Percentiles rank a stretch among this genome's conserved stretches.
phyloP scores from a whole-genome alignment of 1,140 invertebrate genomes.

The Geopemphigus sp. region DNA sequence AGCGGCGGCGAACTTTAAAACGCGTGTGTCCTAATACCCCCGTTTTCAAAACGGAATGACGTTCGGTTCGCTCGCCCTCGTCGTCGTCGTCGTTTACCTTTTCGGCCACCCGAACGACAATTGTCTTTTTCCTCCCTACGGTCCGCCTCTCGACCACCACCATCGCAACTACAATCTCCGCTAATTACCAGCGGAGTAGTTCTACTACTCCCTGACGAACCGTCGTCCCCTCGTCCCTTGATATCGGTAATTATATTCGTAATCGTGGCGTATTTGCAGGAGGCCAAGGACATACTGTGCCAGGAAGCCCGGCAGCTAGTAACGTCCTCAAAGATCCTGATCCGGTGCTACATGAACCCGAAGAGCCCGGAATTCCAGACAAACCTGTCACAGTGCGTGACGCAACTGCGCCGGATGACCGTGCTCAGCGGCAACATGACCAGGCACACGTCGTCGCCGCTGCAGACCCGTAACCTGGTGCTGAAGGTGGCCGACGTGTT shows the following conservation, averaged over 20 bases:
- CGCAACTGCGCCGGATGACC: slow-evolving; percentile 65
- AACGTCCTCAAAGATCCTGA: slow-evolving; percentile 77
- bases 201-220: too few species aligned
- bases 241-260: too few species aligned
- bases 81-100: too few species aligned
- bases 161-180: too few species aligned
- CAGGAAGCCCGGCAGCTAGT: slow-evolving; percentile 76
- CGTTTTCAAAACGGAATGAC: too few species aligned
- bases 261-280: slow-evolving; percentile 57
- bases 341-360: slow-evolving; percentile 60
- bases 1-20: not conserved
- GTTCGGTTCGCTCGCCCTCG: too few species aligned
- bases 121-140: too few species aligned
- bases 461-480: slow-evolving; percentile 76
- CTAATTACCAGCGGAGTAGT: too few species aligned
- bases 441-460: slow-evolving; percentile 70
- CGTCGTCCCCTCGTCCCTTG: too few species aligned
- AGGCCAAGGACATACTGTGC: slow-evolving; percentile 73
- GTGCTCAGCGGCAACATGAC: slow-evolving; percentile 70
- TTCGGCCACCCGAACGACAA: too few species aligned
- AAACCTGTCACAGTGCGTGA: slow-evolving; percentile 69
- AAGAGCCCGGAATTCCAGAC: slow-evolving; percentile 62
- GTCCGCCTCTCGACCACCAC: too few species aligned
- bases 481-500: slow-evolving; percentile 64
- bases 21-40: too few species aligned